Percentiles rank a stretch among this genome's conserved stretches.
Evolutionary conservation across 1,140 invertebrate species (phyloP).

Genomic region (Dolichoris vasculosae): DNA sequence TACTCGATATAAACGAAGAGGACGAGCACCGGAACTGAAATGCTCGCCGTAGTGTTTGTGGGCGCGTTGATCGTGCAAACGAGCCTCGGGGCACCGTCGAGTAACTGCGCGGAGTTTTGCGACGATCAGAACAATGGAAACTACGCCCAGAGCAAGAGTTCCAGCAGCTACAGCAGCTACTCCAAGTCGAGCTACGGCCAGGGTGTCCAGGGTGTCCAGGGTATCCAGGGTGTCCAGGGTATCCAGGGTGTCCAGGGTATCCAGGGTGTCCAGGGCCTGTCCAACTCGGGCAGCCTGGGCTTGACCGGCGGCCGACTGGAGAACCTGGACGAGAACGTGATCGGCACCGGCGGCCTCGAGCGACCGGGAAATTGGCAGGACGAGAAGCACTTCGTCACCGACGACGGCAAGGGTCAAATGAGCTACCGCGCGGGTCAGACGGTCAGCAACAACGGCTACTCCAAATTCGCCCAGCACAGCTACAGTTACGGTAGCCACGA

Average conservation of each 20-base stretch:
- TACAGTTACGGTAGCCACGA: conserved; percentile 45
- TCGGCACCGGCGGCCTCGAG: conserved; percentile 4
- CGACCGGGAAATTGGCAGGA: conserved; percentile 57
- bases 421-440: conserved; percentile 58
- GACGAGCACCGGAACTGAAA: not conserved
- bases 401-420: conserved; percentile 55
- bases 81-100: conserved; percentile 2
- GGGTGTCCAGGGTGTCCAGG: too few relatives aligned
- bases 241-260: too few relatives aligned
- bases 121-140: not conserved
- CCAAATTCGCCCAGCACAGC: conserved; percentile 41
- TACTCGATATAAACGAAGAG: not conserved
- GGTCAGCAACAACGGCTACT: conserved; percentile 39
- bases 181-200: conserved; percentile 16
- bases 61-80: conserved; percentile 12
- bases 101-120: conserved; percentile 14
- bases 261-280: too few relatives aligned
- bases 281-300: not conserved
- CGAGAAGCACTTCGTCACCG: conserved; percentile 56
- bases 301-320: not conserved
- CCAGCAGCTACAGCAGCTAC: conserved; percentile 31
- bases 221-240: too few relatives aligned
- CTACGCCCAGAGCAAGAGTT: not conserved
- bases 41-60: conserved; percentile 24
- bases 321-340: conserved; percentile 21